phyloP scores from a whole-genome alignment of 2,797 vertebrate species.

The Ibycter americanus region DNA sequence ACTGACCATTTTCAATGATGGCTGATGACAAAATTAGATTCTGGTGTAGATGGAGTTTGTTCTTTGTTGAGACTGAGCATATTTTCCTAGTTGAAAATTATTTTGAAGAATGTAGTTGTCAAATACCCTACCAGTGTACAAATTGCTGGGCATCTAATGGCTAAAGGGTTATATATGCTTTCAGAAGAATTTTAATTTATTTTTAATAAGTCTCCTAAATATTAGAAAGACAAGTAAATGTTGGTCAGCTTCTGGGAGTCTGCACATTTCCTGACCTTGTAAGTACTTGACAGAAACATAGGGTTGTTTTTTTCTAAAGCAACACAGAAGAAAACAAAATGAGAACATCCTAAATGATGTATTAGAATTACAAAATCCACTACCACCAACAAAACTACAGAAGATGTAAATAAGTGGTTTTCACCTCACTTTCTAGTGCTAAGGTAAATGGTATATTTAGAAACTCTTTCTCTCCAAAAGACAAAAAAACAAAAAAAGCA shows the following conservation, averaged over 20 bases:
- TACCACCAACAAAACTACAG: not conserved
- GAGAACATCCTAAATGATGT: not conserved
- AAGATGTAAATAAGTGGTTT: not conserved
- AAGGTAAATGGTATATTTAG: not conserved
- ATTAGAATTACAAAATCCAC: not conserved
- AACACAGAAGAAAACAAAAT: not conserved
- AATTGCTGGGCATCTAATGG: not conserved
- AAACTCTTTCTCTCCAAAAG: not conserved
- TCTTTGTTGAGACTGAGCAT: not conserved
- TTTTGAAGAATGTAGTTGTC: not conserved
- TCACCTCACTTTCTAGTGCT: not conserved
- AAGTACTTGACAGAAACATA: not conserved
- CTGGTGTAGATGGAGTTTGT: not conserved
- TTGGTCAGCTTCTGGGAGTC: not conserved
- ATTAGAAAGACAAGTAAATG: not conserved
- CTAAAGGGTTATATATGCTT: not conserved
- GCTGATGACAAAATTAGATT: not conserved
- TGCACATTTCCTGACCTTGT: not conserved
- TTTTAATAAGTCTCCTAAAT: not conserved
- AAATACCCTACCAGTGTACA: not conserved
- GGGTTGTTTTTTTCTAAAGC: not conserved
- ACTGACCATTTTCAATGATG: not conserved
- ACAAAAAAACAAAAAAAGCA: not conserved
- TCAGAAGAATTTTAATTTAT: not conserved
- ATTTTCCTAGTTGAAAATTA: not conserved